Conservation (phyloP, 2,113 vertebrate genomes). For the Carassius gibelio region DNA sequence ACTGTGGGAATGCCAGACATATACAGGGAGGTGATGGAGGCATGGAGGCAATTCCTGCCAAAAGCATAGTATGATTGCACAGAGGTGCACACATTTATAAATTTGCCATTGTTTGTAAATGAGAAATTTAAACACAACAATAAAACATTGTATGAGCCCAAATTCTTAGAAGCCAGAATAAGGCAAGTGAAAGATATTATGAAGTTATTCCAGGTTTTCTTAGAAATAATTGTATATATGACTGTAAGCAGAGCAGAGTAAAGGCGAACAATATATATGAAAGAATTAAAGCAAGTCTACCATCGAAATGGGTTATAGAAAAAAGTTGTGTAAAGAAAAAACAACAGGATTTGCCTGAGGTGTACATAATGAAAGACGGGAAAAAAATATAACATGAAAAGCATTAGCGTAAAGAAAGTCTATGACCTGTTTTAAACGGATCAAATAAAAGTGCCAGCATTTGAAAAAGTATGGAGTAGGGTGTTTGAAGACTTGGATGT, state of each 20-base stretch:
- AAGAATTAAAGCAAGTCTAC: background rate
- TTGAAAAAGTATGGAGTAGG: background rate
- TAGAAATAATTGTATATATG: background rate
- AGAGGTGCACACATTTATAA: background rate
- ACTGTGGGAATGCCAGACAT: too few species aligned
- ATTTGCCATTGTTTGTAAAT: background rate
- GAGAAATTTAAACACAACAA: background rate
- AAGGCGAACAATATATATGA: background rate
- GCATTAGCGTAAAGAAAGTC: background rate
- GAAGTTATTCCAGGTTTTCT: background rate
- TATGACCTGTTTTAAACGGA: background rate
- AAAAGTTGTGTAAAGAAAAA: background rate
- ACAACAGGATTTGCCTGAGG: background rate
- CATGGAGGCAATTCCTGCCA: background rate
- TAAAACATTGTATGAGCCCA: background rate
- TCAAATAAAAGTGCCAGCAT: background rate
- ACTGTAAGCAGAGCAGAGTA: background rate
- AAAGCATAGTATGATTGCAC: background rate
- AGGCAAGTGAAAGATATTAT: background rate
- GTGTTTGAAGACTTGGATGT: background rate
- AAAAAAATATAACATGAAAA: background rate
- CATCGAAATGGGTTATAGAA: background rate
- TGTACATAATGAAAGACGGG: background rate
- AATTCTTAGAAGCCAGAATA: background rate
- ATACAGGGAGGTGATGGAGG: background rate